A percentile compares a stretch with the other conserved stretches of the same genome.
Conservation (phyloP, 2,797 vertebrate genomes). For the Hippocampus kuda region DNA sequence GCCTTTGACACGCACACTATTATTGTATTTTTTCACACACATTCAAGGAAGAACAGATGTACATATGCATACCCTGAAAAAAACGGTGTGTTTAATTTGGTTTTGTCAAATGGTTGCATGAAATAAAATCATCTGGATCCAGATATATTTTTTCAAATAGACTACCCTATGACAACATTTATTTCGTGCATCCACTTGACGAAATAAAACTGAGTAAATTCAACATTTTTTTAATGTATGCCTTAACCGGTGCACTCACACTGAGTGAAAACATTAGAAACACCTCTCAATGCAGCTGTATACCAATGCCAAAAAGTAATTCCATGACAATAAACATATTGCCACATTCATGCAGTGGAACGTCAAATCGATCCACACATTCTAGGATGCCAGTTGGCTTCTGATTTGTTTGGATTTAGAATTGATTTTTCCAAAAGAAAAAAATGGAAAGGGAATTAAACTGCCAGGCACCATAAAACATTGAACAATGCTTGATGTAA, state of each 20-base stretch:
- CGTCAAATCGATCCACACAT: neutral
- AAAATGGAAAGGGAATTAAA: neutral
- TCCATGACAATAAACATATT: neutral
- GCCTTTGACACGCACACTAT: neutral
- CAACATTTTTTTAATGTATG: neutral
- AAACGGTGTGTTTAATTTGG: no score
- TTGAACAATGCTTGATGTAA: neutral
- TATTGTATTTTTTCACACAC: neutral
- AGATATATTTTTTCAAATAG: no score
- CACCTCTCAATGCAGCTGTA: neutral
- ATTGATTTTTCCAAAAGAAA: neutral
- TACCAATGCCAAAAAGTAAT: neutral
- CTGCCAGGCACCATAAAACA: neutral
- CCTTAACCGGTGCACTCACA: neutral
- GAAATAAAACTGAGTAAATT: no score
- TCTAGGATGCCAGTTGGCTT: neutral
- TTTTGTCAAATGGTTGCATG: no score
- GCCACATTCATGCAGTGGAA: neutral
- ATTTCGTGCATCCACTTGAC: no score
- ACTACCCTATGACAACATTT: no score
- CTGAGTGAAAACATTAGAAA: neutral
- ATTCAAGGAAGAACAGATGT: neutral
- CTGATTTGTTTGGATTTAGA: neutral
- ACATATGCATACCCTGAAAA: neutral
- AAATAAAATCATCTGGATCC: no score